These are phyloP conservation scores for Siphamia tubifer DNA, from an alignment of 2,113 vertebrate genomes.

Conservation along the genomic window DNA sequence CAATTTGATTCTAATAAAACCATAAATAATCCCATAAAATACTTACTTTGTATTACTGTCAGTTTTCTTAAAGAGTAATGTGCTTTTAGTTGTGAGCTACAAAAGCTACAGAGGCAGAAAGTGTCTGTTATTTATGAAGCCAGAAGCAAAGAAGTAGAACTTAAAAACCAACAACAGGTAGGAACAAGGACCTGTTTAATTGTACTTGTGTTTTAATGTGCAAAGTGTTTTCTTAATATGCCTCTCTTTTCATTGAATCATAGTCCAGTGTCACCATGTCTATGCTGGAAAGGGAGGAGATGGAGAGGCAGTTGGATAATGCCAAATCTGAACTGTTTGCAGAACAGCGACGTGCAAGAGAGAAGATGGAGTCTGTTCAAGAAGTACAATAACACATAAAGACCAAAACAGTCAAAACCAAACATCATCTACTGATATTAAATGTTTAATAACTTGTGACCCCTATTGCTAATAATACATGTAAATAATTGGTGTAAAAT, in stretches of 20 bases:
- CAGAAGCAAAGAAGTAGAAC: slow-evolving; percentile 36
- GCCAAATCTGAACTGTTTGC: slow-evolving; percentile 75
- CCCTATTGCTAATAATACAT: too few species aligned
- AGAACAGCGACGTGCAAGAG: slow-evolving; percentile 69
- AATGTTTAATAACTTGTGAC: too few species aligned
- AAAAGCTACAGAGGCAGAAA: slow-evolving; percentile 57
- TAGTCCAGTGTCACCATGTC: slow-evolving; percentile 45
- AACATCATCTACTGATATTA: too few species aligned
- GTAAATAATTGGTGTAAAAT: too few species aligned
- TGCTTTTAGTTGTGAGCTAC: slow-evolving; percentile 47
- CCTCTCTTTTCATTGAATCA: neutral
- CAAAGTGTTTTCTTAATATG: neutral
- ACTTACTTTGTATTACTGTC: neutral
- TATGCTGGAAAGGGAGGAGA: slow-evolving; percentile 74
- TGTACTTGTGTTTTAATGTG: neutral
- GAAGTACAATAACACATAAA: slow-evolving; percentile 77
- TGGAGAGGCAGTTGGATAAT: slow-evolving; percentile 70
- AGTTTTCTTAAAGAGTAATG: neutral
- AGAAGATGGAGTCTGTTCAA: slow-evolving; percentile 70
- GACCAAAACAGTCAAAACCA: too few species aligned
- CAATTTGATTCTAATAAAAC: neutral
- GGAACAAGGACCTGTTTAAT: neutral
- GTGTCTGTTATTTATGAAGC: slow-evolving; percentile 29
- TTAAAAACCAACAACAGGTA: too few species aligned
- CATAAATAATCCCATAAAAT: neutral